These are phyloP conservation scores for Sanderia malayensis DNA, from an alignment of 30 jellyfish, hydroid and myxozoan species.

Conservation along the genomic window DNA sequence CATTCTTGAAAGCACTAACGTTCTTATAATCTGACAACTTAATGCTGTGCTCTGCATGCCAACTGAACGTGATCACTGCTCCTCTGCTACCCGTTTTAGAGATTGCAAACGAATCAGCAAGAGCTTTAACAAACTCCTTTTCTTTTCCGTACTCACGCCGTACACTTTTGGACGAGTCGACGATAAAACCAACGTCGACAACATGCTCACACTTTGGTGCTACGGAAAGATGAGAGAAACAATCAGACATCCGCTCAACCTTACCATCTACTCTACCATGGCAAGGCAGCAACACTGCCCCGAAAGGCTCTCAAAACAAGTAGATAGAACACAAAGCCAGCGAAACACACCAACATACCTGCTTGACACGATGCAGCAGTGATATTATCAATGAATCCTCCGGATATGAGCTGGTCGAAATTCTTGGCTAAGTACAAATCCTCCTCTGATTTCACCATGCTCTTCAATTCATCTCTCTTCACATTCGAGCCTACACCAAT, in stretches of 20 bases:
- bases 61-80: conserved; percentile 86
- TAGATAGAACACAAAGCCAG: too few relatives aligned
- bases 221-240: not conserved
- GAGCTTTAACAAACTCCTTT: conserved; percentile 58
- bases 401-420: conserved; percentile 32
- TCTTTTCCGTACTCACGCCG: conserved; percentile 58
- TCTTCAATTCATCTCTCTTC: conserved; percentile 17
- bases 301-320: too few relatives aligned
- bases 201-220: conserved; percentile 8
- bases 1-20: conserved; percentile 62
- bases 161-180: conserved; percentile 70
- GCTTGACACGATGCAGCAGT: conserved; percentile 39
- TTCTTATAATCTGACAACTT: conserved; percentile 46
- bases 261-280: too few relatives aligned
- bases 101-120: conserved; percentile 68
- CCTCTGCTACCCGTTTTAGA: conserved; percentile 73
- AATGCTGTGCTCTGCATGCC: conserved; percentile 79
- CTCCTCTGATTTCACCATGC: conserved; percentile 28
- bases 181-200: conserved; percentile 62
- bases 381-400: conserved; percentile 11
- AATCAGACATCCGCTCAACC: too few relatives aligned
- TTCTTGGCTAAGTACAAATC: conserved; percentile 43
- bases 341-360: too few relatives aligned
- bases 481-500: conserved; percentile 50
- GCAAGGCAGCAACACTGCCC: too few relatives aligned